phyloP scores from a whole-genome alignment of 1,140 invertebrate species.

The Cydia fagiglandana region DNA sequence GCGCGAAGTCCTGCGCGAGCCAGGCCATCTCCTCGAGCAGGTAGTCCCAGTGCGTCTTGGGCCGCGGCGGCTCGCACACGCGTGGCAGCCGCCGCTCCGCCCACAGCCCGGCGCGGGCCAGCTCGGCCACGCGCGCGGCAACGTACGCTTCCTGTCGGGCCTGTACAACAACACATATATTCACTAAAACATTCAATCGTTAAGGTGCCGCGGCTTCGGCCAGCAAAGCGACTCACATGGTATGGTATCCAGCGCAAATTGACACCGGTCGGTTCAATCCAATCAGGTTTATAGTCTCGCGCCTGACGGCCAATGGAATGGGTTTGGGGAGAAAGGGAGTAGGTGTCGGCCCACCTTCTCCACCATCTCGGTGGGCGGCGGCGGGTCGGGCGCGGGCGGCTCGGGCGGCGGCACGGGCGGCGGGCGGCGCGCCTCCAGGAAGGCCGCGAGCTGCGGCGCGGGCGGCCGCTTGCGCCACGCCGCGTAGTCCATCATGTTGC shows the following conservation, averaged over 20 bases:
- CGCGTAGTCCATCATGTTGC: constrained; percentile 92
- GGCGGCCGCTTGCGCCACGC: constrained; percentile 89
- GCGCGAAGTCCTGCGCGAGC: constrained; percentile 97
- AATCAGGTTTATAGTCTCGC: too few relatives aligned
- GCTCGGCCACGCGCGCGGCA: constrained; percentile 93
- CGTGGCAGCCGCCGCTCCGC: constrained; percentile 94
- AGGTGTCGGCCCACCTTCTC: constrained; percentile 42
- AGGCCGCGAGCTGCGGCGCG: constrained; percentile 85
- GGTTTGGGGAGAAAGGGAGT: too few relatives aligned
- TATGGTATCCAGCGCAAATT: too few relatives aligned
- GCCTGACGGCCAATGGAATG: too few relatives aligned
- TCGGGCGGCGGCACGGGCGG: constrained; percentile 49
- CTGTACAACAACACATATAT: neutral
- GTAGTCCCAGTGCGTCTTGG: constrained; percentile 99
- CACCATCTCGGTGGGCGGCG: constrained; percentile 58
- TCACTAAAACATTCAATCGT: neutral
- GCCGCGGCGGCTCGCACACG: constrained; percentile 92
- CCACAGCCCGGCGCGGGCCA: constrained; percentile 95
- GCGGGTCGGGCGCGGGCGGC: constrained; percentile 55
- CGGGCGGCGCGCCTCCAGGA: constrained; percentile 87
- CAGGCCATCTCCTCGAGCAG: constrained; percentile 99
- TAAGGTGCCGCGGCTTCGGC: neutral
- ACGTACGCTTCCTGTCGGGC: constrained; percentile 96
- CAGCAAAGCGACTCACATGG: too few relatives aligned
- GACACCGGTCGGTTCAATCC: too few relatives aligned